A percentile compares a stretch with the other conserved stretches of the same genome.
Evolutionary conservation across 2,888 invertebrate genomes (phyloP).

Genomic region (Cartodere bifasciata): DNA sequence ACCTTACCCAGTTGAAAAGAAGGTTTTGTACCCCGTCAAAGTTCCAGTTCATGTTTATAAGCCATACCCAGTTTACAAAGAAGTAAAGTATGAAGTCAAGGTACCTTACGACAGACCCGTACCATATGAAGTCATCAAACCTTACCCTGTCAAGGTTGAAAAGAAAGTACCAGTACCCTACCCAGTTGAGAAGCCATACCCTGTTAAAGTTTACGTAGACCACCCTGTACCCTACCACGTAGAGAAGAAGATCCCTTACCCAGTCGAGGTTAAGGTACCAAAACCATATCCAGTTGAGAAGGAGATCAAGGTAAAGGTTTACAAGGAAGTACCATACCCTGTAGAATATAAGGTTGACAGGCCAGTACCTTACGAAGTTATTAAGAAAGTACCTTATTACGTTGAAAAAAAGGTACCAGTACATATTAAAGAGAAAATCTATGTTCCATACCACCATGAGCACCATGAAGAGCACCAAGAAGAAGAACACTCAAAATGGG

Average conservation of each 20-base stretch:
- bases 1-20: slow-evolving; percentile 56
- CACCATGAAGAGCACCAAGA: slow-evolving; percentile 13
- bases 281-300: slow-evolving; percentile 48
- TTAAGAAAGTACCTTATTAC: slow-evolving; percentile 48
- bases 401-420: slow-evolving; percentile 41
- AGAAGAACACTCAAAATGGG: slow-evolving; percentile 14
- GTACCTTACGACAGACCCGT: slow-evolving; percentile 51
- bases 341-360: slow-evolving; percentile 57
- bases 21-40: slow-evolving; percentile 48
- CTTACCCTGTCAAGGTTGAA: slow-evolving; percentile 53
- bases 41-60: slow-evolving; percentile 52
- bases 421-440: slow-evolving; percentile 52
- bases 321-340: slow-evolving; percentile 56
- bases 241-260: slow-evolving; percentile 59
- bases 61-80: slow-evolving; percentile 61
- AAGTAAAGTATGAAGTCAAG: slow-evolving; percentile 51
- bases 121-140: slow-evolving; percentile 49
- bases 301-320: slow-evolving; percentile 50
- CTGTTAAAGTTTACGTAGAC: slow-evolving; percentile 51
- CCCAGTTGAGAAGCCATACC: slow-evolving; percentile 38
- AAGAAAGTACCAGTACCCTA: slow-evolving; percentile 55
- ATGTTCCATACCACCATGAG: slow-evolving; percentile 40
- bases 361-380: slow-evolving; percentile 52
- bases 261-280: slow-evolving; percentile 52
- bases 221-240: slow-evolving; percentile 56